A percentile compares a stretch with the other conserved stretches of the same genome.
Conservation (phyloP, 2,113 vertebrate genomes). For the Ramphastos sulfuratus region DNA sequence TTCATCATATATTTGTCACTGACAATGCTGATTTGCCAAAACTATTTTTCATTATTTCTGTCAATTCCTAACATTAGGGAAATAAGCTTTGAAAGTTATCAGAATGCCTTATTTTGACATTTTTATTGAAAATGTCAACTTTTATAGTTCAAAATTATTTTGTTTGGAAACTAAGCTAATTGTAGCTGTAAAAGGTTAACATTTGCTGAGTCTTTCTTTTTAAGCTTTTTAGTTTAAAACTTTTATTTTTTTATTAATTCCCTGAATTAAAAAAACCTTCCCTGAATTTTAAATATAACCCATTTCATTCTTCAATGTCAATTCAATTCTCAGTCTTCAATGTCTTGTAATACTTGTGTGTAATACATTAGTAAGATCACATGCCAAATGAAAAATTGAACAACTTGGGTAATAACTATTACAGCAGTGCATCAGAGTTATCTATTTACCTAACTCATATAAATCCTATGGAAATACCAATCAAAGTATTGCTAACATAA, state of each 20-base stretch:
- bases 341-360: background rate
- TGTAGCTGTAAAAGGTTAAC: background rate
- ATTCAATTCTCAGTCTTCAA: too few relatives aligned
- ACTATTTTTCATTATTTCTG: background rate
- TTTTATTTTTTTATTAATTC: background rate
- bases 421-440: background rate
- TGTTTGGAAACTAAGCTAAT: constrained; percentile 10
- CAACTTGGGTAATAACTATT: background rate
- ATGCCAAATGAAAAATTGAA: background rate
- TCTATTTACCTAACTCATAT: background rate
- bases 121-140: constrained; percentile 12
- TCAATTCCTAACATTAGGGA: background rate
- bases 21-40: background rate
- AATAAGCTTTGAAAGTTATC: constrained; percentile 12
- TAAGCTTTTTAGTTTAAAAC: background rate
- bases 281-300: background rate
- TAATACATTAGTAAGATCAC: background rate
- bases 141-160: constrained; percentile 6
- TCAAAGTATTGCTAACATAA: background rate
- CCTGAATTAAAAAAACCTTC: background rate
- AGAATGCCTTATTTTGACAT: background rate
- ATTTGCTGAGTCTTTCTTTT: background rate
- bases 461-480: background rate
- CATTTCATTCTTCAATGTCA: background rate
- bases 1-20: background rate